Percentiles rank a stretch among this genome's conserved stretches.
These are phyloP conservation scores for Heliocidaris tuberculata DNA, from an alignment of 35 echinoderm and acorn worm genomes.

Conservation along the genomic window DNA sequence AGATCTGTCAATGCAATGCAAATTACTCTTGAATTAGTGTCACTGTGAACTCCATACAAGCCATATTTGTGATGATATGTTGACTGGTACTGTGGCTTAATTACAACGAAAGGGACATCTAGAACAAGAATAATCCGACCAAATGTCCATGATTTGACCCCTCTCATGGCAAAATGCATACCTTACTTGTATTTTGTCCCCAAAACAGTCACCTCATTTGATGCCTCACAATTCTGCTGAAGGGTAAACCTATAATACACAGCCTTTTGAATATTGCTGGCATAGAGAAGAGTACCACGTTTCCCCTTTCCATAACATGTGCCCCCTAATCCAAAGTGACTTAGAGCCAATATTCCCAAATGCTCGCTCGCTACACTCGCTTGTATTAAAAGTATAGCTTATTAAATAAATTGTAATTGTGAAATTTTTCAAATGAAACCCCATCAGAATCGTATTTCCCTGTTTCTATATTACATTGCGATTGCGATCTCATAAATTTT, in stretches of 20 bases:
- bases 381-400: no score
- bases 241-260: background rate
- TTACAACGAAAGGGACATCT: background rate
- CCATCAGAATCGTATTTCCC: no score
- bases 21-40: background rate
- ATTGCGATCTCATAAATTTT: no score
- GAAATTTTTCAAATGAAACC: no score
- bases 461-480: no score
- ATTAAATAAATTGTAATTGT: no score
- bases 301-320: no score
- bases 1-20: slow-evolving; percentile 14
- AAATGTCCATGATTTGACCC: slow-evolving; percentile 34
- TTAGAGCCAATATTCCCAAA: no score
- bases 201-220: slow-evolving; percentile 41
- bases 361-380: no score
- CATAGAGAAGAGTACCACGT: slow-evolving; percentile 51
- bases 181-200: slow-evolving; percentile 64
- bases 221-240: slow-evolving; percentile 33
- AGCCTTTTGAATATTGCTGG: slow-evolving; percentile 50
- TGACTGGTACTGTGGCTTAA: background rate
- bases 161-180: slow-evolving; percentile 38
- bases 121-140: slow-evolving; percentile 43
- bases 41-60: background rate
- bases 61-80: background rate
- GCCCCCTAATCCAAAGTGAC: no score